Evolutionary conservation across 1,140 invertebrate species (phyloP), one percentile per base, ranked within the genome.

Genomic region (Caenorhabditis brenneri): DNA sequence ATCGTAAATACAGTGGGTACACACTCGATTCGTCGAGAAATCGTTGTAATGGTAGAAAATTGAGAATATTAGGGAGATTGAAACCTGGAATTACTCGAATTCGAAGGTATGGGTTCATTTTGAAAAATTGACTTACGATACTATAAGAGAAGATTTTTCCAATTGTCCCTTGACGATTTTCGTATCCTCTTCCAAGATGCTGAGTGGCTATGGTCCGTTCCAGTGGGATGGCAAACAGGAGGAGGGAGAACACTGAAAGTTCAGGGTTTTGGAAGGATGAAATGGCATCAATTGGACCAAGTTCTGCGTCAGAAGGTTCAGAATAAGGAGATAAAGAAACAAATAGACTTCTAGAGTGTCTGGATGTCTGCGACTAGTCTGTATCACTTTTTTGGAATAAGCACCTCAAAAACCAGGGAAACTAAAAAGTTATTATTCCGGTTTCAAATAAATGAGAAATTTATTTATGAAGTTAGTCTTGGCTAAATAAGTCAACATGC

Each of bases 181-280:
- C 65, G n/a, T 74, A 74, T 22, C 65, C 65, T 74, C 65, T 74
- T 12, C 65, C 65, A 6, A 74, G 65, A 27, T 74, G 65, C n/a
- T 74, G 65, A 46, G 65, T 74, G 0, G 65, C 65, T 12, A 74
- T 74, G 6, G 65, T 42, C 7, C 65, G 33, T 42, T 74, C 65
- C 19, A 74, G n/a, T 22, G 65, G 65, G n/a, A 74, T 74, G 7
- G 36, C 65, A 12, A 74, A 74, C 16, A 74, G 36, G 10, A 74
- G 65, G 6, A 74, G 65, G 19, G 36, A 74, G 15, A 74, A 74
- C 5, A 74, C 65, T 74, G 65, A 3, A 74, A 42, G n/a, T n/a
- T n/a, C n/a, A n/a, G n/a, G n/a, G n/a, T n/a, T n/a, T n/a, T n/a
- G n/a, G n/a, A n/a, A n/a, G n/a, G n/a, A n/a, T n/a, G n/a, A n/a